Conservation (phyloP, 2,797 vertebrate species). For the Strix occidentalis region DNA sequence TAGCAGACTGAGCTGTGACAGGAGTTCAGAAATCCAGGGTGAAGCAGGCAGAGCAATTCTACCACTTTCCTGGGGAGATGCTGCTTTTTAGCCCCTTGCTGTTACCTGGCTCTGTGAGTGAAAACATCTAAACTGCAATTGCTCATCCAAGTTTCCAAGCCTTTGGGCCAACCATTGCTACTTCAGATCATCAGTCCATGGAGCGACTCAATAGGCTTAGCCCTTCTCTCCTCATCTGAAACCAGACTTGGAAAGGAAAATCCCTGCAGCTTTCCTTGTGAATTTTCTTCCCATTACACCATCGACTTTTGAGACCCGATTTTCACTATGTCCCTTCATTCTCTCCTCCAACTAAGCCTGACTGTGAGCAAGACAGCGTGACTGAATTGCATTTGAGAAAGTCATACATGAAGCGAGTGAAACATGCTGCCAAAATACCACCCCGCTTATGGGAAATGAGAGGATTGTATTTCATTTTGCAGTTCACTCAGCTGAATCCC, state of each 20-base stretch:
- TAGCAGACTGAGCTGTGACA: not conserved
- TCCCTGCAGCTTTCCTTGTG: not conserved
- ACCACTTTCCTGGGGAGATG: not conserved
- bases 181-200: not conserved
- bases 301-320: not conserved
- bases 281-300: not conserved
- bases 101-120: not conserved
- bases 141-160: not conserved
- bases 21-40: not conserved
- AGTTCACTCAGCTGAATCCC: not conserved
- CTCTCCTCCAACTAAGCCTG: not conserved
- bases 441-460: not conserved
- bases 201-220: not conserved
- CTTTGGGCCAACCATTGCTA: not conserved
- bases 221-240: not conserved
- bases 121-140: not conserved
- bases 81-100: not conserved
- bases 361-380: not conserved
- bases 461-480: slow-evolving; percentile 1
- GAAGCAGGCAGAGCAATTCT: not conserved
- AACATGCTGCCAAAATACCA: not conserved
- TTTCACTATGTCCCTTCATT: not conserved
- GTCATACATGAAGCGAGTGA: not conserved
- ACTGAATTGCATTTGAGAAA: not conserved
- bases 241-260: not conserved